Base-by-base conservation (phyloP, 53 echinoderm and acorn worm species). In the Holothuria leucospilota region DNA sequence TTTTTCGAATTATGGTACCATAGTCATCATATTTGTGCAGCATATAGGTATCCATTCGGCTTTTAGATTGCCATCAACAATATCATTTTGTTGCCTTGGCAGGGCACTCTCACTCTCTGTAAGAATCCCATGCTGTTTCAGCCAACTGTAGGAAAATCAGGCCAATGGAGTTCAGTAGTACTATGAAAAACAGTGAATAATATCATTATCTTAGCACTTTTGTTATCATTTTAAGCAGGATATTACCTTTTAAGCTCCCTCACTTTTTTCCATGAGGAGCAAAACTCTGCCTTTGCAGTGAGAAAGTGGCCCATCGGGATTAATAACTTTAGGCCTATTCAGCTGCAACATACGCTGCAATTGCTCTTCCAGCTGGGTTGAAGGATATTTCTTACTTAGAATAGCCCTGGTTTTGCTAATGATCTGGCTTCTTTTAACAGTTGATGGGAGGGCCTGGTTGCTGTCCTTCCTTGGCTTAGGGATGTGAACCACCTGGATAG, bases 21-120 rank as follows among this genome's bases (percentile, higher is more conserved):
- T 71, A 28, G 6, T 68, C 39, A 9, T 88, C 88, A 88, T 81
- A 71, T 9, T 67, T 68, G 14, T 81, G 81, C 9, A 69, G 80
- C n/a, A 88, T 53, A 88, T 53, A 8, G 82, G 88, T 59, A 88
- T 40, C 69, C 70, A 88, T 59, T 87, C 88, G 5, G 88, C 81
- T 23, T 39, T 40, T 12, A 82, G 29, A 58, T 88, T 82, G 59
- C 81, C 81, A 30, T 81, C 66, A 27, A 88, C 61, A 60, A 88
- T 70, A 4, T 30, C 29, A 23, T 81, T 78, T 20, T 67, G 58
- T 39, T 56, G 56, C 18, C 18, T 56, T 1, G 14, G 18, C 49
- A 56, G 56, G 69, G 69, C 29, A 30, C 59, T 66, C 52, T 88
- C 82, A 82, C 82, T 67, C 27, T 82, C 88, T 29, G 88, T 68